Evolutionary conservation across 2,797 vertebrate genomes (phyloP).

Genomic region (Microchirus variegatus): DNA sequence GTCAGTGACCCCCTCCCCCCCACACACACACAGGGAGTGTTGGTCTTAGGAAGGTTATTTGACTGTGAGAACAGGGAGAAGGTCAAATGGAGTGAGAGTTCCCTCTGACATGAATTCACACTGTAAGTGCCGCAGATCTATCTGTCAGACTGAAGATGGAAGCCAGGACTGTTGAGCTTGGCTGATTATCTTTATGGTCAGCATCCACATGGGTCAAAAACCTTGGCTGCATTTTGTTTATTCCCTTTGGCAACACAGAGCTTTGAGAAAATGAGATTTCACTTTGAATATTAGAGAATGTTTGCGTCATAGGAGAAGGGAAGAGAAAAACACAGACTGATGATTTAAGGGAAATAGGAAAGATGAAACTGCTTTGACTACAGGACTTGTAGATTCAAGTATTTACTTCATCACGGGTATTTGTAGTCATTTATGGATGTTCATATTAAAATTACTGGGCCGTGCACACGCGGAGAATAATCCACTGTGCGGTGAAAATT

Average conservation of each 20-base stretch:
- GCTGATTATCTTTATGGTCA: slow-evolving; percentile 61
- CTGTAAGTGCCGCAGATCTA: slow-evolving; percentile 48
- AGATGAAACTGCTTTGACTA: not conserved
- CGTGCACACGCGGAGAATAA: slow-evolving; percentile 4
- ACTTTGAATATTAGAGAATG: slow-evolving; percentile 44
- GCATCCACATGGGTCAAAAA: slow-evolving; percentile 53
- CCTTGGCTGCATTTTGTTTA: slow-evolving; percentile 64
- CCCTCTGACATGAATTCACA: slow-evolving; percentile 52
- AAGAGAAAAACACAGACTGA: slow-evolving; percentile 26
- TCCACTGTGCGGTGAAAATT: not conserved
- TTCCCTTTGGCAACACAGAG: slow-evolving; percentile 55
- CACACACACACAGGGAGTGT: slow-evolving; percentile 29
- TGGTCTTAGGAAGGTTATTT: slow-evolving; percentile 54
- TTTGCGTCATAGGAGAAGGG: slow-evolving; percentile 52
- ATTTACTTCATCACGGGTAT: slow-evolving; percentile 14
- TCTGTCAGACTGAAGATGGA: slow-evolving; percentile 63
- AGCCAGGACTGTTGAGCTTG: slow-evolving; percentile 51
- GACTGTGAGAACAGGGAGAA: slow-evolving; percentile 72
- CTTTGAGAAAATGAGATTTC: slow-evolving; percentile 59
- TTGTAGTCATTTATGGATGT: slow-evolving; percentile 23
- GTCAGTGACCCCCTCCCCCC: slow-evolving; percentile 53
- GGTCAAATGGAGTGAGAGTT: slow-evolving; percentile 48
- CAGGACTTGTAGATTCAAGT: not conserved
- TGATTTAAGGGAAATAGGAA: slow-evolving; percentile 11
- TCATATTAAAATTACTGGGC: slow-evolving; percentile 21